Evolutionary conservation across 1,140 invertebrate species (phyloP).

Genomic region (Drosophila ogumai): DNA sequence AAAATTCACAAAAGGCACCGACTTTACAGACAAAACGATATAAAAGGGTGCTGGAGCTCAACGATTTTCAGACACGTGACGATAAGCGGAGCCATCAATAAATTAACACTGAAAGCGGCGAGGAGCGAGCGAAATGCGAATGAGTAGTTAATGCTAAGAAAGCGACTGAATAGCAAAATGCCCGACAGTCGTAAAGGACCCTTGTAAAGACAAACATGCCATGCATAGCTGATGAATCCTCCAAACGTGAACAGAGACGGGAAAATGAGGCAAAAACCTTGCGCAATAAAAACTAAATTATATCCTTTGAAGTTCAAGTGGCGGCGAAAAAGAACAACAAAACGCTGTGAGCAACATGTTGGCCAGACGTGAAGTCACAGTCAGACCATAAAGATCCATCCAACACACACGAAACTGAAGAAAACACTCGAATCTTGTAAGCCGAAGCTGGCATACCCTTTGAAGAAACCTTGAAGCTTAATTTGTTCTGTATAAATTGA

Average conservation of each 20-base stretch:
- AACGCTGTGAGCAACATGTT: constrained; percentile 67
- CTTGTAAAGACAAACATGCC: constrained; percentile 67
- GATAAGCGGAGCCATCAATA: constrained; percentile 64
- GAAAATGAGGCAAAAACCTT: constrained; percentile 41
- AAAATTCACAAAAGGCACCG: constrained; percentile 41
- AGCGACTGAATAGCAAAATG: constrained; percentile 31
- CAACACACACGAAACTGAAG: not conserved
- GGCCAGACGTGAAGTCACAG: constrained; percentile 42
- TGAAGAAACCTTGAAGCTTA: too few relatives aligned
- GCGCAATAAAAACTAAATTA: constrained; percentile 81
- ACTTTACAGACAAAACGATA: not conserved
- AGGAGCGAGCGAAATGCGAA: constrained; percentile 24
- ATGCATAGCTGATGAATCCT: constrained; percentile 73
- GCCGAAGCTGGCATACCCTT: not conserved
- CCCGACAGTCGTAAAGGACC: constrained; percentile 55
- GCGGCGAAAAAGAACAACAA: constrained; percentile 41
- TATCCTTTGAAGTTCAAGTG: constrained; percentile 79
- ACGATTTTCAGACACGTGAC: constrained; percentile 43
- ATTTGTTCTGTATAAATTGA: not conserved
- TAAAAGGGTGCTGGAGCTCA: constrained; percentile 6
- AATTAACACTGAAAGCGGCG: constrained; percentile 52
- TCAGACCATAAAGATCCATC: constrained; percentile 28
- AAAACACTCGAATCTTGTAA: not conserved
- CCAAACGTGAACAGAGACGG: constrained; percentile 32
- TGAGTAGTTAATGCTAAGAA: constrained; percentile 30